A percentile compares a stretch with the other conserved stretches of the same genome.
Evolutionary conservation across 1,140 invertebrate genomes (phyloP).

Genomic region (Micrasema longulum): DNA sequence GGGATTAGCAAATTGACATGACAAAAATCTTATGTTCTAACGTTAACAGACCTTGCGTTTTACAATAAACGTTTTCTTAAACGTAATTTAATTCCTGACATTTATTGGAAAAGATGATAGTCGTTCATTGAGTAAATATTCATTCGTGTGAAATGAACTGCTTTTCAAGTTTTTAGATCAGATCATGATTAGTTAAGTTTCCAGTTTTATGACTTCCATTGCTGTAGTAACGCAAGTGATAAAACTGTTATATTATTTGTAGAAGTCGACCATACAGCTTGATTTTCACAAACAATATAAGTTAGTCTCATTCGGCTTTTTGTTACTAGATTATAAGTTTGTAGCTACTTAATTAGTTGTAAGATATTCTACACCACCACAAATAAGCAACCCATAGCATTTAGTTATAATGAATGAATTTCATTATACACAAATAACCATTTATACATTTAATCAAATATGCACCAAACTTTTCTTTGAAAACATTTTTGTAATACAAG

Average conservation of each 20-base stretch:
- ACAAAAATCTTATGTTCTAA: neutral
- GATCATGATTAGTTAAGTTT: constrained; percentile 11
- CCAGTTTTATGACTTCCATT: constrained; percentile 23
- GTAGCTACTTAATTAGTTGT: constrained; percentile 33
- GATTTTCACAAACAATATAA: constrained; percentile 9
- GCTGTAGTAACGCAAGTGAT: constrained; percentile 8
- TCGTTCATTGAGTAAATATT: constrained; percentile 36
- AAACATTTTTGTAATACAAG: constrained; percentile 14
- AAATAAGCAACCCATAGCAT: neutral
- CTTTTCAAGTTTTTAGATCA: constrained; percentile 40
- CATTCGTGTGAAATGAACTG: constrained; percentile 6
- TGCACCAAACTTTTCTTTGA: constrained; percentile 35
- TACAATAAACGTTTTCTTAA: neutral
- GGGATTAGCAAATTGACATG: neutral
- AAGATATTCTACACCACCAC: constrained; percentile 38
- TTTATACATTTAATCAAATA: constrained; percentile 41
- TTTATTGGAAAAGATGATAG: neutral
- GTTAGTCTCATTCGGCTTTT: constrained; percentile 27
- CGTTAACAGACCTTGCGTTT: neutral
- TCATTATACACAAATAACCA: constrained; percentile 37
- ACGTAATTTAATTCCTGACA: neutral
- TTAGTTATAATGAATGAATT: constrained; percentile 13
- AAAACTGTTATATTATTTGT: constrained; percentile 20
- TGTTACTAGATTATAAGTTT: constrained; percentile 27
- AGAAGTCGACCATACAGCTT: constrained; percentile 5